A percentile compares a stretch with the other conserved stretches of the same genome.
phyloP scores from a whole-genome alignment of 2,888 invertebrate genomes.

The Xylocampa areola region DNA sequence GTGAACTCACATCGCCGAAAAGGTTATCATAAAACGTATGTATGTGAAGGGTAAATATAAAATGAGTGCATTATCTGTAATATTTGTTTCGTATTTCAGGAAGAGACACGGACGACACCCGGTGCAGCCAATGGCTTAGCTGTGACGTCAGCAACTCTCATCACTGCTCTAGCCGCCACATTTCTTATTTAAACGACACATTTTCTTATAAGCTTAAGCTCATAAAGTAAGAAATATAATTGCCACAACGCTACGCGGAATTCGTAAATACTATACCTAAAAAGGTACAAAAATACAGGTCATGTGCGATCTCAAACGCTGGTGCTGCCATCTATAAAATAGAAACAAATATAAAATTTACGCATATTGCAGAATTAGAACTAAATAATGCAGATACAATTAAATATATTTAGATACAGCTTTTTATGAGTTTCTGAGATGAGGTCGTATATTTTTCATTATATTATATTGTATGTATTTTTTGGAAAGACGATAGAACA shows the following conservation, averaged over 20 bases:
- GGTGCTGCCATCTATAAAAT: slow-evolving; percentile 45
- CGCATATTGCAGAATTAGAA: no score
- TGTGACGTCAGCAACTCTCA: slow-evolving; percentile 53
- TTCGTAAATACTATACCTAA: slow-evolving; percentile 9
- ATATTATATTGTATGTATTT: slow-evolving; percentile 22
- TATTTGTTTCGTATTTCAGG: slow-evolving; percentile 35
- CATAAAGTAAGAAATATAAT: slow-evolving; percentile 24
- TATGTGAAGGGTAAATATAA: slow-evolving; percentile 5
- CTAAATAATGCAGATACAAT: no score
- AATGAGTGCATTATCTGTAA: background rate
- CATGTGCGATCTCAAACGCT: slow-evolving; percentile 23
- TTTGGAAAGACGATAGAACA: slow-evolving; percentile 34
- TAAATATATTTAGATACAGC: slow-evolving; percentile 14
- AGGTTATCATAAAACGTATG: no score
- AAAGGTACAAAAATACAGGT: slow-evolving; percentile 27
- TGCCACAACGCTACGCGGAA: slow-evolving; percentile 26
- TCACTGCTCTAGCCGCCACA: slow-evolving; percentile 47
- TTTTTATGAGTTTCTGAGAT: slow-evolving; percentile 32
- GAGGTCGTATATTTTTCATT: slow-evolving; percentile 26
- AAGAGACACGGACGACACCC: slow-evolving; percentile 25
- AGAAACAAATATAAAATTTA: slow-evolving; percentile 7
- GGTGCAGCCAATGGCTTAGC: slow-evolving; percentile 52
- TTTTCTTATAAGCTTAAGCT: slow-evolving; percentile 4
- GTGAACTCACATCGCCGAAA: slow-evolving; percentile 1
- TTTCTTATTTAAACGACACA: slow-evolving; percentile 49